These are phyloP conservation scores for Zapus hudsonius DNA, from an alignment of 2,113 vertebrate genomes.

Conservation along the genomic window DNA sequence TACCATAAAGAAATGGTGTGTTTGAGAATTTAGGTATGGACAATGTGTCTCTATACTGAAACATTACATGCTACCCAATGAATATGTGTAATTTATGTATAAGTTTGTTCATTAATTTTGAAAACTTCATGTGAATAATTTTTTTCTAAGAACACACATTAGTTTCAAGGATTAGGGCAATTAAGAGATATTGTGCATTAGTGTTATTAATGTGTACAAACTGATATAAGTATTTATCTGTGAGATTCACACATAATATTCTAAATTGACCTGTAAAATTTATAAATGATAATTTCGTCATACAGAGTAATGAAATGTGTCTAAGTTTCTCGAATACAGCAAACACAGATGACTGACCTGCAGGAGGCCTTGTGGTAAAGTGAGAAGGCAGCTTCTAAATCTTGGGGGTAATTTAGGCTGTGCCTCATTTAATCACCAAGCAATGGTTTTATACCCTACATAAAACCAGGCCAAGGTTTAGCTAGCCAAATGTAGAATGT, in stretches of 20 bases:
- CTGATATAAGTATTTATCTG: neutral
- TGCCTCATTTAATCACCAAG: slow-evolving; percentile 61
- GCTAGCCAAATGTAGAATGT: neutral
- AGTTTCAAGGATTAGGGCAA: neutral
- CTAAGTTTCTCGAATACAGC: slow-evolving; percentile 45
- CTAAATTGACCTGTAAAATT: slow-evolving; percentile 37
- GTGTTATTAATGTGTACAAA: neutral
- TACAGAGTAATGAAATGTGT: slow-evolving; percentile 21
- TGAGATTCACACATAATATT: neutral
- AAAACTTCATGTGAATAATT: neutral
- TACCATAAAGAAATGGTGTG: neutral
- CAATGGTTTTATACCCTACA: slow-evolving; percentile 37
- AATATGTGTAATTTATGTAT: too few species aligned
- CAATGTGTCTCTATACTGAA: neutral
- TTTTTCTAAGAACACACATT: slow-evolving; percentile 4
- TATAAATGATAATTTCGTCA: slow-evolving; percentile 54
- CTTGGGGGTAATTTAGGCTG: neutral
- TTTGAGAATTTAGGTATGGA: neutral
- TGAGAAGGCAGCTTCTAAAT: slow-evolving; percentile 13
- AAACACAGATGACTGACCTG: slow-evolving; percentile 17
- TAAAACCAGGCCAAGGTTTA: slow-evolving; percentile 1
- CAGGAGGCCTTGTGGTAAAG: slow-evolving; percentile 15
- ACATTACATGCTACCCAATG: neutral
- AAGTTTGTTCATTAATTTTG: neutral
- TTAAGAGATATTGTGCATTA: neutral